These are phyloP conservation scores for Amblyteles armatorius DNA, from an alignment of 2,888 invertebrate species.

Conservation along the genomic window DNA sequence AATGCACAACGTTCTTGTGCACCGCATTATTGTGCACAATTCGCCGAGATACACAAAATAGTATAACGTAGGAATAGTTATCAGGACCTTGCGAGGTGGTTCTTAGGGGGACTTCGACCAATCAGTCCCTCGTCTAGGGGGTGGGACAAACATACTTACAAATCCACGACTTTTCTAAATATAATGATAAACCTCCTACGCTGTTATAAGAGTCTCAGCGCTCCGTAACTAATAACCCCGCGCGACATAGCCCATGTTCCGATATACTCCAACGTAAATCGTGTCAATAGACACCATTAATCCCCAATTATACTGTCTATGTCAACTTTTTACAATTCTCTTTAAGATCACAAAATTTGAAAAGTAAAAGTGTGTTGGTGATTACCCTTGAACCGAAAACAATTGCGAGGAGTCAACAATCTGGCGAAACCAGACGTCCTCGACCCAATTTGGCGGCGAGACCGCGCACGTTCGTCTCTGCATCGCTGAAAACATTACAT, in stretches of 20 bases:
- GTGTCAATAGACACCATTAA: neutral
- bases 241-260: neutral
- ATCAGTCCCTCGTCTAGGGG: too few species aligned
- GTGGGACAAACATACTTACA: too few species aligned
- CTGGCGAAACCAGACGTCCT: slow-evolving; percentile 67
- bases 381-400: slow-evolving; percentile 68
- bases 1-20: too few species aligned
- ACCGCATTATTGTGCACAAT: too few species aligned
- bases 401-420: slow-evolving; percentile 67
- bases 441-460: slow-evolving; percentile 65
- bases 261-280: neutral
- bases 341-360: neutral
- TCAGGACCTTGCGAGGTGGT: too few species aligned
- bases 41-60: too few species aligned
- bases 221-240: neutral
- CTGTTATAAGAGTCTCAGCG: neutral
- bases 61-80: too few species aligned
- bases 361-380: slow-evolving; percentile 63
- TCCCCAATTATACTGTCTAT: slow-evolving; percentile 5
- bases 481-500: slow-evolving; percentile 35
- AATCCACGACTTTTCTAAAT: neutral
- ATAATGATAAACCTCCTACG: neutral
- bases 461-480: slow-evolving; percentile 20
- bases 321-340: neutral
- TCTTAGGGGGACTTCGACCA: too few species aligned